These are phyloP conservation scores for Drosophila dives DNA, from an alignment of 2,888 invertebrate genomes.

Conservation along the genomic window DNA sequence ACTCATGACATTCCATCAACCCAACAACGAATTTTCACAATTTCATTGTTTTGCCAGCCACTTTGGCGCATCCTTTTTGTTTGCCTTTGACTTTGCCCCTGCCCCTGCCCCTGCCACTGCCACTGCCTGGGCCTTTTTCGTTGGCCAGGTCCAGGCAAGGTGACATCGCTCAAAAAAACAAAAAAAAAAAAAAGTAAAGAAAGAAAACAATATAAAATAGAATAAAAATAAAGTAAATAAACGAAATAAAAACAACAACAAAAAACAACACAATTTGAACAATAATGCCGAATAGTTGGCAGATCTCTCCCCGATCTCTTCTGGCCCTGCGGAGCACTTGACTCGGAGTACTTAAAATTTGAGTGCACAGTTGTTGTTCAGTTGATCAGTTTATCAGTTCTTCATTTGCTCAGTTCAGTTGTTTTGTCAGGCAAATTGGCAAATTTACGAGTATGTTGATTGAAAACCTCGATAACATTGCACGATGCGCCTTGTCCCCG, in stretches of 20 bases:
- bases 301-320: conserved; percentile 26
- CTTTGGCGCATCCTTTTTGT: conserved; percentile 67
- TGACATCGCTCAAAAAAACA: conserved; percentile 62
- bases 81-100: conserved; percentile 8
- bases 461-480: conserved; percentile 51
- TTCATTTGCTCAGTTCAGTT: conserved; percentile 1
- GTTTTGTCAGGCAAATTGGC: conserved; percentile 63
- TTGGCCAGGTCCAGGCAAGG: conserved; percentile 22
- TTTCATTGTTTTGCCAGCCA: conserved; percentile 75
- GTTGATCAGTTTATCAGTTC: background rate
- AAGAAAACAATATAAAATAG: background rate
- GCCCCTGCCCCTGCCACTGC: background rate
- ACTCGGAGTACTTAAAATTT: conserved; percentile 22
- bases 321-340: conserved; percentile 3
- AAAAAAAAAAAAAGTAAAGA: background rate
- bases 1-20: conserved; percentile 53
- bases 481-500: conserved; percentile 9
- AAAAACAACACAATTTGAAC: conserved; percentile 6
- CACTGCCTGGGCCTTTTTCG: background rate
- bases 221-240: background rate
- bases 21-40: conserved; percentile 48
- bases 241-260: background rate
- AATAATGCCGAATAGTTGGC: conserved; percentile 13
- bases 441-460: conserved; percentile 69
- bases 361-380: conserved; percentile 31